Evolutionary conservation across 2,888 invertebrate genomes (phyloP), one percentile per base, ranked within the genome.

Genomic region (Saturnia pavonia): DNA sequence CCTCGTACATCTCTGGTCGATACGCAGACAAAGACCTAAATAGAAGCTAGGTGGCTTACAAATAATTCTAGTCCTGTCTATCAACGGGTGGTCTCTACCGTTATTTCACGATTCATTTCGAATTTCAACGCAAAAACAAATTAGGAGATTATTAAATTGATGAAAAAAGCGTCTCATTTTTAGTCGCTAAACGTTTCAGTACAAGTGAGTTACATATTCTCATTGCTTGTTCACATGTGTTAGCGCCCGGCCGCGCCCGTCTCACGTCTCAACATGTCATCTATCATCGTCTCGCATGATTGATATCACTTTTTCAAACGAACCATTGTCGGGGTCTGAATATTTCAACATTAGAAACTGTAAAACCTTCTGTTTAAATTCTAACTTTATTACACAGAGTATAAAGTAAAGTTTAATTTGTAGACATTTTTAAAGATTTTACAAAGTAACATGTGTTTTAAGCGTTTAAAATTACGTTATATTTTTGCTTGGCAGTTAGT

Each of bases 261-360:
- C 57, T 27, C 65, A 51, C 69, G 65, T 69, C 69, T 34, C 69
- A 66, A 22, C 70, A 19, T 25, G 71, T 82, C 83, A 78, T 91
- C 83, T 82, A 89, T 91, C 91, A 91, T 90, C 86, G 88, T 90
- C 90, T 86, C 81, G 80, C 82, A 91, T 91, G 91, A 91, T 91
- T 91, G 91, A 91, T 91, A 89, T 84, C 84, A 88, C 88, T 91
- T 91, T 91, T 90, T 90, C 88, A 82, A 79, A 77, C 78, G 74
- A 80, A 79, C 79, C 79, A 80, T 80, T 84, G 85, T 82, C 80
- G 78, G 76, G 74, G 75, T 76, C 80, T 78, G 85, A 84, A 81
- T 80, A 75, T 77, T 83, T 81, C 80, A 83, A 82, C 78, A 83
- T 83, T 81, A 27, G 57, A 25, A 25, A 25, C 12, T 4, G 27